Evolutionary conservation across 2,113 vertebrate species (phyloP).

Genomic region (Eurystomus gularis): DNA sequence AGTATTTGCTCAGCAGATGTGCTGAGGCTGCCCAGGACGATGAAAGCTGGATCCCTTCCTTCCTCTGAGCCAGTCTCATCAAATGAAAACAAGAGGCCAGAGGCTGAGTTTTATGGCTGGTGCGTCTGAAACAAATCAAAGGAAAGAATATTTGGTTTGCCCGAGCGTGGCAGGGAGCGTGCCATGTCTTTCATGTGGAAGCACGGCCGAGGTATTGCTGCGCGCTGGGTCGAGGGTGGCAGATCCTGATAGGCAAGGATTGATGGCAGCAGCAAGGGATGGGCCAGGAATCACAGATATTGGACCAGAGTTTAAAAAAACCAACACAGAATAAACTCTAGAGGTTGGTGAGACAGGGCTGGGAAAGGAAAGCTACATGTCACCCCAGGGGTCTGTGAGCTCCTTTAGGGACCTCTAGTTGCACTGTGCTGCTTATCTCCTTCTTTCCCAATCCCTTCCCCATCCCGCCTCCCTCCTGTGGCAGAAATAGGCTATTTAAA

Average conservation of each 20-base stretch:
- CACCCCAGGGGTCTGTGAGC: neutral
- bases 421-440: neutral
- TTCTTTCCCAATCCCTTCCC: neutral
- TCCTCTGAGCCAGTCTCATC: neutral
- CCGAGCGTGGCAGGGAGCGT: accelerated
- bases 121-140: neutral
- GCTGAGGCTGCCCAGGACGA: neutral
- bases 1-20: neutral
- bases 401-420: neutral
- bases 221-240: neutral
- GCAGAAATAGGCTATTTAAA: accelerated
- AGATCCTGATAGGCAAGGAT: neutral
- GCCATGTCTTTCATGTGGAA: neutral
- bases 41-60: neutral
- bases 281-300: neutral
- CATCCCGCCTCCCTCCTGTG: neutral
- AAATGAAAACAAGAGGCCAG: neutral
- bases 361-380: neutral
- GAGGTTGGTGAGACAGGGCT: neutral
- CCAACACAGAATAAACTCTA: neutral
- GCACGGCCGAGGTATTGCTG: neutral
- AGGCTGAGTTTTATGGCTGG: neutral
- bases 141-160: neutral
- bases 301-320: neutral
- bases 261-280: neutral